These are phyloP conservation scores for Garrulus glandarius DNA, from an alignment of 2,797 vertebrate genomes.

Conservation along the genomic window DNA sequence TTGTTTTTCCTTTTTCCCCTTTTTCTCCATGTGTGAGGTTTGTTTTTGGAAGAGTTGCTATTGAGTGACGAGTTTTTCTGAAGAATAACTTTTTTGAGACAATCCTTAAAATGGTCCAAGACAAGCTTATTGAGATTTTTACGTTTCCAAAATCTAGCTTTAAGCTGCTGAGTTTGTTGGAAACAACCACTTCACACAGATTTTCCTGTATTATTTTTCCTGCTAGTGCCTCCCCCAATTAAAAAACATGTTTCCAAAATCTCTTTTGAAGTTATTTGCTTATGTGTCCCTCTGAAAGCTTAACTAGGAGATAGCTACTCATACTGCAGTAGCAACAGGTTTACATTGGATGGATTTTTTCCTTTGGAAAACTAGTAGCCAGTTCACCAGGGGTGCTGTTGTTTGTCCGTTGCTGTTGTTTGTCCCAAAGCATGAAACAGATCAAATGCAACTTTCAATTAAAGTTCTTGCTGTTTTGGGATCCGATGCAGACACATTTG, in stretches of 20 bases:
- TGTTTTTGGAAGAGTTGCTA: neutral
- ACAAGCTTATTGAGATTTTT: neutral
- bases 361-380: neutral
- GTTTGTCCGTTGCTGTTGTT: neutral
- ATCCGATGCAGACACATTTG: neutral
- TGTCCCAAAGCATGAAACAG: neutral
- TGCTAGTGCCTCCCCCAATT: neutral
- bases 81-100: neutral
- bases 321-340: neutral
- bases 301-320: neutral
- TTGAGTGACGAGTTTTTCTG: neutral
- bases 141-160: neutral
- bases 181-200: neutral
- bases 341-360: neutral
- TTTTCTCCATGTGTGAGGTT: neutral
- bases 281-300: neutral
- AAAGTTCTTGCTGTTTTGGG: neutral
- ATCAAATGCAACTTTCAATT: neutral
- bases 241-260: neutral
- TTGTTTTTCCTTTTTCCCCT: fast-evolving
- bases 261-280: neutral
- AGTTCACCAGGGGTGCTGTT: neutral
- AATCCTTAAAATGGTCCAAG: neutral
- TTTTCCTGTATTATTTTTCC: neutral
- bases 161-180: neutral